Evolutionary conservation across 2,888 invertebrate genomes (phyloP).

Genomic region (Diarsia dahlii): DNA sequence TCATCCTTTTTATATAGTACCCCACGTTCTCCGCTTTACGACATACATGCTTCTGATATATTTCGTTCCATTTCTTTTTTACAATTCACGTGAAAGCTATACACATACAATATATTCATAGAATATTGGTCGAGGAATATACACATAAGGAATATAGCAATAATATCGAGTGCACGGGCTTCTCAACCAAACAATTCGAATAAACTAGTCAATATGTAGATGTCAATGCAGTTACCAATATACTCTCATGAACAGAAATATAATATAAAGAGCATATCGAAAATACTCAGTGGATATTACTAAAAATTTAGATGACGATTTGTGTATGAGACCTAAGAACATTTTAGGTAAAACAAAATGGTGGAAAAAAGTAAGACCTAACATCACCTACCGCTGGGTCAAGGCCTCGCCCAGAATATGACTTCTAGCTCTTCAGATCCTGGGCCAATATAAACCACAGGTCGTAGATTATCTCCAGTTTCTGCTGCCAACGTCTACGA

Average conservation of each 20-base stretch:
- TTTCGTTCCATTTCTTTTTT: conserved; percentile 1
- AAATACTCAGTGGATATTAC: neutral
- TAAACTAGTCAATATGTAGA: neutral
- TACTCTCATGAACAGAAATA: neutral
- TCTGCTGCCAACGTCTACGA: neutral
- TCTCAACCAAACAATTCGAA: neutral
- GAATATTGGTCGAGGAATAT: neutral
- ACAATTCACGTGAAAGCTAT: conserved; percentile 8
- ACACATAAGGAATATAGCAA: neutral
- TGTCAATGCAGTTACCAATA: neutral
- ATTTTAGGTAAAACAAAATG: neutral
- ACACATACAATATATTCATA: neutral
- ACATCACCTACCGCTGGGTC: neutral
- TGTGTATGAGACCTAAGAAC: neutral
- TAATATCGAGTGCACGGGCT: neutral
- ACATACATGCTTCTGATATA: neutral
- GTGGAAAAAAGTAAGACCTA: too few relatives aligned
- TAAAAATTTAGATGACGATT: neutral
- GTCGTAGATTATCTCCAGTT: neutral
- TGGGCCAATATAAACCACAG: neutral
- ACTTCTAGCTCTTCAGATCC: neutral
- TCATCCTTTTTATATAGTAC: neutral
- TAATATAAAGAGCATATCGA: neutral
- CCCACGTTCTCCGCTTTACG: neutral
- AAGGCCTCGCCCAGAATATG: neutral